phyloP scores from a whole-genome alignment of 1,140 invertebrate genomes.

The Wasmannia auropunctata region DNA sequence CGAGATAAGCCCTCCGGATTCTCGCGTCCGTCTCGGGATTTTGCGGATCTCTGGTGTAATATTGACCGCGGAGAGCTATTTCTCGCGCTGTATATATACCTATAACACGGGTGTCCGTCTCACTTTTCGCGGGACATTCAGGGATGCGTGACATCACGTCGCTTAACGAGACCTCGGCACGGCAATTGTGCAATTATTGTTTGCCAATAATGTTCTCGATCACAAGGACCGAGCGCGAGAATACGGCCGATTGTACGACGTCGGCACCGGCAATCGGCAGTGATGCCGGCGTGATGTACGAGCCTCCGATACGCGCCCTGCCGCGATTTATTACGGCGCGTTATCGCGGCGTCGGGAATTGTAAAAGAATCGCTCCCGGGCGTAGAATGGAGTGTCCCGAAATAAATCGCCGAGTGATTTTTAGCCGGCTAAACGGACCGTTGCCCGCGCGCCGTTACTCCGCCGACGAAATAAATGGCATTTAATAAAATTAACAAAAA shows the following conservation, averaged over 20 bases:
- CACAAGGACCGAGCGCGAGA: neutral
- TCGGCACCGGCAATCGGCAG: slow-evolving; percentile 22
- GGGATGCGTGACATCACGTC: slow-evolving; percentile 38
- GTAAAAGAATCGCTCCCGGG: slow-evolving; percentile 28
- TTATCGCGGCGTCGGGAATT: slow-evolving; percentile 46
- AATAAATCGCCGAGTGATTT: slow-evolving; percentile 49
- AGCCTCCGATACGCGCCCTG: slow-evolving; percentile 23
- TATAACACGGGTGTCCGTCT: neutral
- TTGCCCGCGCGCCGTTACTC: neutral
- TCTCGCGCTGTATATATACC: neutral
- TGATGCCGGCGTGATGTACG: slow-evolving; percentile 45
- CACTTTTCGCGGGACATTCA: slow-evolving; percentile 5
- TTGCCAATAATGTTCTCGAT: slow-evolving; percentile 13
- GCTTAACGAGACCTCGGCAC: neutral
- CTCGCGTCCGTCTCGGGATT: neutral
- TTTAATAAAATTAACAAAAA: slow-evolving; percentile 1
- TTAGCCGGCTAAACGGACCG: slow-evolving; percentile 21
- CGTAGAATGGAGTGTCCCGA: slow-evolving; percentile 37
- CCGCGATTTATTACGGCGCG: slow-evolving; percentile 52
- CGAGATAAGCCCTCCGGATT: neutral
- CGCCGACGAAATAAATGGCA: neutral
- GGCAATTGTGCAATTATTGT: slow-evolving; percentile 39
- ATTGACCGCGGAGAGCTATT: neutral
- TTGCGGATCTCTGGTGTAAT: neutral
- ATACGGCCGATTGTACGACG: neutral